Evolutionary conservation across 2,113 vertebrate genomes (phyloP).

Genomic region (Sakesphorus luctuosus): DNA sequence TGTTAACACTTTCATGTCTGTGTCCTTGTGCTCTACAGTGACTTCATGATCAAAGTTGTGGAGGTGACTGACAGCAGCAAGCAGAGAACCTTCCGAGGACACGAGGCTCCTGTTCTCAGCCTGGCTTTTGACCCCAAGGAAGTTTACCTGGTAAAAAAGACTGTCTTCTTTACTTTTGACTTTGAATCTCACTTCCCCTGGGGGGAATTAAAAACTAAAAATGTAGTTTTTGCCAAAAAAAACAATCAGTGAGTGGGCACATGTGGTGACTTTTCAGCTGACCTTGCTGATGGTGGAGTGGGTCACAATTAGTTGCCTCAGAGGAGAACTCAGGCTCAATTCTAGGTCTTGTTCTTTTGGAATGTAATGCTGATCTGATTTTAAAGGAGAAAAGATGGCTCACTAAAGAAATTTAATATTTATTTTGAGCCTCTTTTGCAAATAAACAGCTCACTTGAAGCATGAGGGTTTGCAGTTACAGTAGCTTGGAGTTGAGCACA

Average conservation of each 20-base stretch:
- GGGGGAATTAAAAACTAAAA: neutral
- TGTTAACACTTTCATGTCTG: neutral
- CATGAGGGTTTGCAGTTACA: neutral
- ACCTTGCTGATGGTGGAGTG: neutral
- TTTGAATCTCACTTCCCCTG: neutral
- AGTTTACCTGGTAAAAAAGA: slow-evolving; percentile 85
- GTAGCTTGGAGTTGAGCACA: neutral
- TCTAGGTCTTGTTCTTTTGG: neutral
- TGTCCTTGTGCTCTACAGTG: slow-evolving; percentile 74
- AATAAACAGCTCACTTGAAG: neutral
- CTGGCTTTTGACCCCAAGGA: slow-evolving; percentile 92
- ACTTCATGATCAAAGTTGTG: slow-evolving; percentile 95
- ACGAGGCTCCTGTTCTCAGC: slow-evolving; percentile 91
- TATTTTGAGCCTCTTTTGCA: neutral
- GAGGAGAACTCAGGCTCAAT: neutral
- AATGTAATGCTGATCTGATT: neutral
- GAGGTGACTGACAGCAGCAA: slow-evolving; percentile 91
- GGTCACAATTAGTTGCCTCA: neutral
- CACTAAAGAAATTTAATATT: neutral
- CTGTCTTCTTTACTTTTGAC: neutral
- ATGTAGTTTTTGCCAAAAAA: neutral
- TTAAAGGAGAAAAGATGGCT: neutral
- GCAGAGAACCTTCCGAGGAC: slow-evolving; percentile 93
- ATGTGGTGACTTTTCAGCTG: neutral
- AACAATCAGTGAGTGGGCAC: neutral